Evolutionary conservation across 1,140 invertebrate genomes (phyloP).

Genomic region (Aphelenchoides fujianensis): DNA sequence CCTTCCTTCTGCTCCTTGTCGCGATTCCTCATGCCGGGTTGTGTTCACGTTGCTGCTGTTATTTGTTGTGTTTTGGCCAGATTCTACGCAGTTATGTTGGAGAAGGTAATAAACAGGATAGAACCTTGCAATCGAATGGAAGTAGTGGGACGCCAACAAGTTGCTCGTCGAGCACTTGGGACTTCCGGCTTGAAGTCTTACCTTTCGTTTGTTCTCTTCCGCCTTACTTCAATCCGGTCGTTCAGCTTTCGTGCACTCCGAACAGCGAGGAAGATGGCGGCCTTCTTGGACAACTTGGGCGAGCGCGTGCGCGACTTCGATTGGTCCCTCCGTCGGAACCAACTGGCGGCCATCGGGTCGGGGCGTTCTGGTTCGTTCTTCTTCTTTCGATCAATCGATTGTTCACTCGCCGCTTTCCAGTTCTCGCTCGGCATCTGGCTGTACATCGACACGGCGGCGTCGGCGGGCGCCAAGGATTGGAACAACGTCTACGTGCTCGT

Average conservation of each 20-base stretch:
- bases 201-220: neutral
- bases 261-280: conserved; percentile 31
- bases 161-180: neutral
- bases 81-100: too few relatives aligned
- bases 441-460: conserved; percentile 85
- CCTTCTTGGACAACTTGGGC: conserved; percentile 37
- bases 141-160: too few relatives aligned
- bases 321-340: conserved; percentile 41
- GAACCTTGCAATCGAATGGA: too few relatives aligned
- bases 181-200: neutral
- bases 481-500: conserved; percentile 81
- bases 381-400: neutral
- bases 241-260: too few relatives aligned
- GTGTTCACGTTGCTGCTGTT: too few relatives aligned
- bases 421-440: conserved; percentile 93
- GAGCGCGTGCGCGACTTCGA: conserved; percentile 28
- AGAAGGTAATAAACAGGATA: too few relatives aligned
- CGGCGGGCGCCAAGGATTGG: conserved; percentile 70
- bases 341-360: conserved; percentile 40
- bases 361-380: conserved; percentile 43
- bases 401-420: conserved; percentile 30
- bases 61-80: too few relatives aligned
- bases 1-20: too few relatives aligned
- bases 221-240: too few relatives aligned
- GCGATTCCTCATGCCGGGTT: too few relatives aligned